Base-by-base conservation (phyloP, 1,140 invertebrate species). In the Cepaea nemoralis region DNA sequence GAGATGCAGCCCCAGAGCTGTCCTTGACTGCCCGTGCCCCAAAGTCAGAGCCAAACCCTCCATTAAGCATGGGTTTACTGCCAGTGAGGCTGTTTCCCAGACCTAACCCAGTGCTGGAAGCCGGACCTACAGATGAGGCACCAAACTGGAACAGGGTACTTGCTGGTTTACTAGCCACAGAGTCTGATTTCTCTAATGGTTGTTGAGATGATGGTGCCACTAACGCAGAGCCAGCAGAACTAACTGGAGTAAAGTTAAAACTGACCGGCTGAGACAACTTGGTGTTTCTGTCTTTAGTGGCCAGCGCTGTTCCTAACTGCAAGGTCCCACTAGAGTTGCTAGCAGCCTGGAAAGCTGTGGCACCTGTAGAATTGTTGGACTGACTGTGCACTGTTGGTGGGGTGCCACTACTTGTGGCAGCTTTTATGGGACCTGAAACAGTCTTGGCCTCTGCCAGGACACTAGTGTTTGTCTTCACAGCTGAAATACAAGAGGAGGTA, bases 131-230 rank as follows among this genome's bases (percentile, higher is more conserved):
- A 35, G 27, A 27, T 3, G 76, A n/a, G 3, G 33, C 55, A 67
- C 76, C 76, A 40, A 78, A 78, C n/a, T 42, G 35, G n/a, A 78
- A 78, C 37, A 78, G 37, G n/a, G 8, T 45, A 40, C 14, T 40
- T 8, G 59, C 22, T 37, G 76, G 45, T 67, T 39, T 67, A 6
- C 2, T 14, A 37, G 59, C 37, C 12, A 16, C 8, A 37, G 5
- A 31, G 27, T 48, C 71, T 6, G 42, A 33, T 42, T 33, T 33
- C 33, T 42, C 10, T 37, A n/a, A 14, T 14, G 31, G 6, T 40
- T 22, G 24, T n/a, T 19, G 37, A 12, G 8, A n/a, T 50, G 76
- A 78, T 55, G 45, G 45, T 14, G n/a, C 8, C 37, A 37, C 1
- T 50, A 27, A 35, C 8, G 33, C 6, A 31, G 74, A 55, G 22